phyloP scores from a whole-genome alignment of 2,888 invertebrate genomes.

The Acanthococcus lagerstroemiae region DNA sequence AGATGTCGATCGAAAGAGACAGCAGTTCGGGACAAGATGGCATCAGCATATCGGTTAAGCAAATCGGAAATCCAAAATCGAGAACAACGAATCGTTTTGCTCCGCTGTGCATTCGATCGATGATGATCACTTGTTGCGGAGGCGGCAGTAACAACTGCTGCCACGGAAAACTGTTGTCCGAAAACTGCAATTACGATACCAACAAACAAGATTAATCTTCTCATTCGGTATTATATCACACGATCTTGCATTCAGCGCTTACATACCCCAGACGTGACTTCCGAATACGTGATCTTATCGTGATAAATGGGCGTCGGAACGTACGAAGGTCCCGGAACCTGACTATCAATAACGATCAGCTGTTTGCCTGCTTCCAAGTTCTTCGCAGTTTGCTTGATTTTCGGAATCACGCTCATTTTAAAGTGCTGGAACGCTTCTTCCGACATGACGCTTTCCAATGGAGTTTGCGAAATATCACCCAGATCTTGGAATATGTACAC shows the following conservation, averaged over 20 bases:
- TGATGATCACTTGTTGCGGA: slow-evolving; percentile 69
- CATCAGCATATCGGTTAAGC: slow-evolving; percentile 76
- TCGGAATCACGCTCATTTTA: slow-evolving; percentile 22
- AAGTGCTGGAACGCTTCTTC: slow-evolving; percentile 25
- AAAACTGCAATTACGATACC: slow-evolving; percentile 13
- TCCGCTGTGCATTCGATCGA: slow-evolving; percentile 88
- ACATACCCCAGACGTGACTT: slow-evolving; percentile 14
- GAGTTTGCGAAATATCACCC: slow-evolving; percentile 23
- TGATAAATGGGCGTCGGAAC: slow-evolving; percentile 23
- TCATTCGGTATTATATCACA: too few species aligned
- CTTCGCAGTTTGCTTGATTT: slow-evolving; percentile 22
- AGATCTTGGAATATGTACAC: slow-evolving; percentile 24
- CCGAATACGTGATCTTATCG: slow-evolving; percentile 23
- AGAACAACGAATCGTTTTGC: slow-evolving; percentile 84
- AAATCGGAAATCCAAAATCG: slow-evolving; percentile 77
- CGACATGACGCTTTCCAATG: slow-evolving; percentile 15
- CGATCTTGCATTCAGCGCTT: too few species aligned
- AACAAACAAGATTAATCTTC: too few species aligned
- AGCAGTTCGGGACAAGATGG: slow-evolving; percentile 72
- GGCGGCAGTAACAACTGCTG: slow-evolving; percentile 68
- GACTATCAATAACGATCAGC: slow-evolving; percentile 16
- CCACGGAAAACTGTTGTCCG: slow-evolving; percentile 44
- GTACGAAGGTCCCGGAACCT: slow-evolving; percentile 17
- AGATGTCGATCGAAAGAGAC: slow-evolving; percentile 78
- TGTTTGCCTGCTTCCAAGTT: slow-evolving; percentile 17